Evolutionary conservation across 2,113 vertebrate genomes (phyloP).

Genomic region (Hepsetus odoe): DNA sequence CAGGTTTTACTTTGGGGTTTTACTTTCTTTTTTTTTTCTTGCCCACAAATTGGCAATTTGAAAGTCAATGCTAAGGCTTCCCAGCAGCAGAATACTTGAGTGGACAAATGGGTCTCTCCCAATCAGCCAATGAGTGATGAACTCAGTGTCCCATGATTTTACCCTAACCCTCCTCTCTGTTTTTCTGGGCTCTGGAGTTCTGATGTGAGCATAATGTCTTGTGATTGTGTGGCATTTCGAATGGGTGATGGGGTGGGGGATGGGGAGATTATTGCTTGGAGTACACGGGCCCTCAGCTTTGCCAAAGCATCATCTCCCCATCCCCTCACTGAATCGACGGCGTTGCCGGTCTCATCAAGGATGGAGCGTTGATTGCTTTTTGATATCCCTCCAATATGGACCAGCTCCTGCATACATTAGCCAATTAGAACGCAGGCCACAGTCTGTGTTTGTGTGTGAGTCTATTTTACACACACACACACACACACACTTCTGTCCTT

Average conservation of each 20-base stretch:
- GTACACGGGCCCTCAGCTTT: constrained; percentile 64
- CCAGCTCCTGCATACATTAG: constrained; percentile 80
- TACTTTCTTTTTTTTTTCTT: constrained; percentile 42
- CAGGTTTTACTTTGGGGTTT: constrained; percentile 55
- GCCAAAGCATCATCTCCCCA: constrained; percentile 73
- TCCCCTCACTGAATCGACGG: constrained; percentile 73
- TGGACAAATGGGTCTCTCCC: constrained; percentile 64
- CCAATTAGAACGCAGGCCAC: constrained; percentile 76
- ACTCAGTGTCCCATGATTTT: constrained; percentile 55
- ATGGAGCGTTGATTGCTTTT: constrained; percentile 86
- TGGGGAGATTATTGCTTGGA: constrained; percentile 53
- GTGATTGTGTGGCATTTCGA: constrained; percentile 77
- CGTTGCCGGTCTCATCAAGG: constrained; percentile 78
- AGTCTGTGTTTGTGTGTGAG: constrained; percentile 38
- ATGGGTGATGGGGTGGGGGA: constrained; percentile 30
- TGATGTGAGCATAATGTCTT: constrained; percentile 77
- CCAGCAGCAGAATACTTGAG: constrained; percentile 62
- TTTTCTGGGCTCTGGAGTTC: constrained; percentile 71
- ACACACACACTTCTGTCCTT: constrained; percentile 55
- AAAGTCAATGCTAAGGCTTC: constrained; percentile 68
- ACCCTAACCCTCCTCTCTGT: constrained; percentile 34
- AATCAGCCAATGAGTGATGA: constrained; percentile 75
- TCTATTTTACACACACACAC: constrained; percentile 24
- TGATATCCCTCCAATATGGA: constrained; percentile 83
- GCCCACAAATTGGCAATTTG: constrained; percentile 59